Evolutionary conservation across 2,113 vertebrate species (phyloP), one percentile per base, ranked within the genome.

Genomic region (Pedetes capensis): DNA sequence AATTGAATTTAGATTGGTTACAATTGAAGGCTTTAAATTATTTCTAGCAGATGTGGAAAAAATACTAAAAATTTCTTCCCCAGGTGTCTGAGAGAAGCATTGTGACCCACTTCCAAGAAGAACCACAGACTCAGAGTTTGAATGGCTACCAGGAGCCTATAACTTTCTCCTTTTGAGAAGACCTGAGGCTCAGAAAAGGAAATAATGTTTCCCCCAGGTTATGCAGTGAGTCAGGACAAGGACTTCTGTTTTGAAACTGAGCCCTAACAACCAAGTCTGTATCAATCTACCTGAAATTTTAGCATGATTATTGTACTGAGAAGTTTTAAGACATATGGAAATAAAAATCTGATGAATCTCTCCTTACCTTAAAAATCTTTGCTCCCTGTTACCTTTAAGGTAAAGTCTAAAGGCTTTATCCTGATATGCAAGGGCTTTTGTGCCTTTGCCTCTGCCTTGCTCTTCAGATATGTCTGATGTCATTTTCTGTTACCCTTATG

Each of bases 11-110:
- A 82, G 29, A 76, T 68, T 71, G 82, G 49, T 63, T 86, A 88
- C 66, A 93, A 95, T 18, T 49, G 42, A 72, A 94, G 27, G 80
- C 83, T 96, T 95, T 93, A 75, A 85, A 96, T 96, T 93, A 96
- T 91, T 92, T 95, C 66, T 93, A 85, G 72, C 9, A 96, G 57
- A 95, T 76, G 12, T 12, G 89, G 37, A 71, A 89, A 63, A 90
- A 87, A 94, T 55, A 71, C 72, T 92, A 81, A 37, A 47, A 4
- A 34, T 83, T 93, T 93, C 22, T 81, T 27, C 34, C 25, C 47
- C 82, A 88, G 59, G 47, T 29, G 76, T 79, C 64, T 93, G 66
- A 89, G 20, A 84, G 23, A 95, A 76, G 13, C 11, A 76, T 32
- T 78, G 32, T 47, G 57, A 92, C 29, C 75, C 59, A 69, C 95